Percentiles rank a stretch among this genome's conserved stretches.
Evolutionary conservation across 2,888 invertebrate genomes (phyloP).

Genomic region (Eupithecia dodoneata): DNA sequence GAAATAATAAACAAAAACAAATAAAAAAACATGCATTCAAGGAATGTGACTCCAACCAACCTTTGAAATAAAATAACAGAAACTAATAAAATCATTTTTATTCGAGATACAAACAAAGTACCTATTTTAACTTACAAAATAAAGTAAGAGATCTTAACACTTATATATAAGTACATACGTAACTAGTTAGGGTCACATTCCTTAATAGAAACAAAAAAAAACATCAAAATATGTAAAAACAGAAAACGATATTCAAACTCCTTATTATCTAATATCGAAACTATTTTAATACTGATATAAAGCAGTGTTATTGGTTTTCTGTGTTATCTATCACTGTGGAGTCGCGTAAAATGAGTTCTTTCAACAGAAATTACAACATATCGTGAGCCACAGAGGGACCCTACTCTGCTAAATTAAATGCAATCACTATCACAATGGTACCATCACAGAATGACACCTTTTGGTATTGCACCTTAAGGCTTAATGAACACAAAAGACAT

Average conservation of each 20-base stretch:
- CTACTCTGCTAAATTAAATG: background rate
- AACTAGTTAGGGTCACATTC: slow-evolving; percentile 44
- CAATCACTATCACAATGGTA: background rate
- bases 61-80: slow-evolving; percentile 47
- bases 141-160: slow-evolving; percentile 19
- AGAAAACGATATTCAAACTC: background rate
- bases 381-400: background rate
- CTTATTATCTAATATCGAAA: background rate
- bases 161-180: slow-evolving; percentile 30
- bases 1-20: slow-evolving; percentile 4
- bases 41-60: slow-evolving; percentile 60
- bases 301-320: background rate
- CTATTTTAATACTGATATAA: background rate
- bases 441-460: background rate
- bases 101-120: slow-evolving; percentile 31
- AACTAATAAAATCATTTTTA: slow-evolving; percentile 39
- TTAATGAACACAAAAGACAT: no score
- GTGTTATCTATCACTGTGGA: background rate
- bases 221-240: background rate
- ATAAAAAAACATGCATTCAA: slow-evolving; percentile 5
- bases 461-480: background rate
- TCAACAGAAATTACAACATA: background rate
- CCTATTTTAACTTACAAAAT: background rate
- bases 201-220: slow-evolving; percentile 1
- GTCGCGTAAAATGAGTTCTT: background rate